A percentile compares a stretch with the other conserved stretches of the same genome.
These are phyloP conservation scores for Corydoras maculifer DNA, from an alignment of 2,113 vertebrate genomes.

Conservation along the genomic window DNA sequence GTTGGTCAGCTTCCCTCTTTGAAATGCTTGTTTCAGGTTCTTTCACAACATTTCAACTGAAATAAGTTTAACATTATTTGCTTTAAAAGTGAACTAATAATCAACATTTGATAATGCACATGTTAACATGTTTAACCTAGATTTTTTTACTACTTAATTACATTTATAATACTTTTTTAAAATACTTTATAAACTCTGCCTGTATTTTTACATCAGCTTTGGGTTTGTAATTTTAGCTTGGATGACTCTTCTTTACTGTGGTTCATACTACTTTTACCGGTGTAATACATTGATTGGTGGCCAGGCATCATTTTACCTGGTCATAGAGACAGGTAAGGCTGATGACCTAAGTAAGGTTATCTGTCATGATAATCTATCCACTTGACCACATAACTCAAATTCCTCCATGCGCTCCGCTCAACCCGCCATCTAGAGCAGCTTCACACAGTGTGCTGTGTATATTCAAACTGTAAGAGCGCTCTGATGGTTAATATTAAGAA, in stretches of 20 bases:
- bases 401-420: slow-evolving; percentile 36
- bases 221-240: slow-evolving; percentile 10
- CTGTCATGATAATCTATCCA: slow-evolving; percentile 28
- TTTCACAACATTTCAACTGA: too few relatives aligned
- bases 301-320: slow-evolving; percentile 34
- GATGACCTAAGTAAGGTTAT: slow-evolving; percentile 46
- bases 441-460: slow-evolving; percentile 53
- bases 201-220: too few relatives aligned
- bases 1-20: too few relatives aligned
- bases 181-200: too few relatives aligned
- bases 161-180: too few relatives aligned
- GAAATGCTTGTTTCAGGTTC: too few relatives aligned
- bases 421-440: slow-evolving; percentile 26
- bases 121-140: too few relatives aligned
- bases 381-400: slow-evolving; percentile 42
- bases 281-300: slow-evolving; percentile 29
- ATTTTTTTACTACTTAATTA: background rate
- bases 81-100: too few relatives aligned
- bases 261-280: slow-evolving; percentile 25
- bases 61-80: too few relatives aligned
- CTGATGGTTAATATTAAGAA: slow-evolving; percentile 66
- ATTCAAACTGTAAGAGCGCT: slow-evolving; percentile 51
- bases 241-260: slow-evolving; percentile 4
- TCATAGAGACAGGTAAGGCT: slow-evolving; percentile 28
- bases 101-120: too few relatives aligned